Evolutionary conservation across 35 echinoderm and acorn worm genomes (phyloP).

Genomic region (Apostichopus japonicus): DNA sequence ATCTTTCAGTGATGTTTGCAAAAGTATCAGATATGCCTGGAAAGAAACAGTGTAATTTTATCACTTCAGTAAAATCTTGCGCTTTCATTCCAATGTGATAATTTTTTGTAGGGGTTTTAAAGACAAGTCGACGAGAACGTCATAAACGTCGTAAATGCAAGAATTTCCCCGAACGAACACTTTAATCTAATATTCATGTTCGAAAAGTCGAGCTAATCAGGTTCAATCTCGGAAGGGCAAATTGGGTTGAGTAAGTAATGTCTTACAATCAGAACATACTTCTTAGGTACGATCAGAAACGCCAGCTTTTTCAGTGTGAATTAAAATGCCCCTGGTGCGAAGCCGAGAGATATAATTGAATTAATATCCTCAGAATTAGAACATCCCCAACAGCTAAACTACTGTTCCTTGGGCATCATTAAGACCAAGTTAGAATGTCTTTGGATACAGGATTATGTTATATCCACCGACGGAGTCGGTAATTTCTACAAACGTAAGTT

Average conservation of each 20-base stretch:
- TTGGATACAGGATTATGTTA: not conserved
- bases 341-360: not conserved
- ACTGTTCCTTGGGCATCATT: not conserved
- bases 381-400: not conserved
- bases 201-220: too few relatives aligned
- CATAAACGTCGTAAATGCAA: too few relatives aligned
- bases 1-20: too few relatives aligned
- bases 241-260: not conserved
- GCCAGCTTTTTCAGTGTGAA: not conserved
- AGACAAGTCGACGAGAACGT: too few relatives aligned
- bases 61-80: too few relatives aligned
- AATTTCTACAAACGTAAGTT: not conserved
- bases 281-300: not conserved
- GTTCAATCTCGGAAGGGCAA: too few relatives aligned
- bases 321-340: not conserved
- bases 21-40: too few relatives aligned
- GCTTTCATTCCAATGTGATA: too few relatives aligned
- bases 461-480: not conserved
- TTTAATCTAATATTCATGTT: too few relatives aligned
- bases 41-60: too few relatives aligned
- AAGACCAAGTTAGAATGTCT: not conserved
- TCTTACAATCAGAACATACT: not conserved
- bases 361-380: not conserved
- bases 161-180: too few relatives aligned
- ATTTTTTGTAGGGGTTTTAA: too few relatives aligned